These are phyloP conservation scores for Pachyseris speciosa DNA, from an alignment of 64 coral and sea anemone genomes.

Conservation along the genomic window DNA sequence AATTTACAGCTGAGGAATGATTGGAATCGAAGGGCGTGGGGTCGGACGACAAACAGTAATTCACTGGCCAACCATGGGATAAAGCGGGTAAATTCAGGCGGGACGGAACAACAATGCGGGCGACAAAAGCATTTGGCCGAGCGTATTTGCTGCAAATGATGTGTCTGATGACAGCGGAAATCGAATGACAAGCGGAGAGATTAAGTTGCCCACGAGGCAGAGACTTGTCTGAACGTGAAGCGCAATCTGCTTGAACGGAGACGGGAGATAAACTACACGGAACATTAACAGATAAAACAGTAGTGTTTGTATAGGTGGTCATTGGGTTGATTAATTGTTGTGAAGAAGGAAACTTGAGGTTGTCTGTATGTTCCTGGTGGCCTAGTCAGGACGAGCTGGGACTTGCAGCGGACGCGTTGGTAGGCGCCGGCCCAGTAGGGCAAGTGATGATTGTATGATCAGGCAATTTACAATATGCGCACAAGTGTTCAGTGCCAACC, in stretches of 20 bases:
- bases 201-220: no score
- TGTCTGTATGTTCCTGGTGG: no score
- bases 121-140: no score
- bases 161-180: no score
- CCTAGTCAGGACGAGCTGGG: not conserved
- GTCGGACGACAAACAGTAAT: no score
- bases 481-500: not conserved
- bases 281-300: not conserved
- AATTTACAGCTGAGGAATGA: no score
- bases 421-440: not conserved
- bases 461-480: constrained; percentile 22
- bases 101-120: no score
- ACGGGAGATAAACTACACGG: not conserved
- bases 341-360: not conserved
- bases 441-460: constrained; percentile 20
- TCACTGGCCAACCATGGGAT: no score
- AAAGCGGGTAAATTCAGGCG: no score
- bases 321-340: not conserved
- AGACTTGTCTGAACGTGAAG: not conserved
- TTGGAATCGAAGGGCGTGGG: not conserved
- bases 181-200: no score
- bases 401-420: not conserved
- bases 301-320: not conserved
- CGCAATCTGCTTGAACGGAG: not conserved
- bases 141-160: no score